Conservation (phyloP, 1,140 invertebrate species). For the Melipona quadrifasciata region DNA sequence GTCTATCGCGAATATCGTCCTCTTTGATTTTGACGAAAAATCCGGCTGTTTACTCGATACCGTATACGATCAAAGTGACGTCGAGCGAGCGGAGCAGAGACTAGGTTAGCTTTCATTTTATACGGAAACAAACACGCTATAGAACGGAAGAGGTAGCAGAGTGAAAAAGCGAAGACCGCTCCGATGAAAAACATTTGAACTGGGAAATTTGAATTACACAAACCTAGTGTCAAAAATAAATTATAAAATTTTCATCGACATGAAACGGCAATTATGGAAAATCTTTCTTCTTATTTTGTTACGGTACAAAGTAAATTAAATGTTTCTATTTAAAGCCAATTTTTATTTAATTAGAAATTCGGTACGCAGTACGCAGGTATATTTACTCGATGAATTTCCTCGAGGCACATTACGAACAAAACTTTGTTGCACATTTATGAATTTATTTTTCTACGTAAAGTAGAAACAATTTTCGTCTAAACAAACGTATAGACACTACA, state of each 20-base stretch:
- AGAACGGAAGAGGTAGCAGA: not conserved
- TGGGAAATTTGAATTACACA: no score
- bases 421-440: no score
- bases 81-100: not conserved
- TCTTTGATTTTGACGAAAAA: constrained; percentile 6
- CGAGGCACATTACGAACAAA: no score
- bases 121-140: not conserved
- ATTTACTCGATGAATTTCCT: no score
- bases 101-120: not conserved
- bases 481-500: no score
- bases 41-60: not conserved
- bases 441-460: no score
- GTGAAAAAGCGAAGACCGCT: not conserved
- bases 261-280: not conserved
- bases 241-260: not conserved
- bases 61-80: not conserved
- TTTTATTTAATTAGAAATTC: no score
- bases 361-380: no score
- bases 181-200: not conserved
- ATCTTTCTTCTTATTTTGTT: no score
- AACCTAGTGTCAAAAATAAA: not conserved
- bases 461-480: no score
- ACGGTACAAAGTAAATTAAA: no score
- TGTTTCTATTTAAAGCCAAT: no score
- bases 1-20: not conserved